Evolutionary conservation across 2,113 vertebrate species (phyloP).

Genomic region (Tor tambroides): DNA sequence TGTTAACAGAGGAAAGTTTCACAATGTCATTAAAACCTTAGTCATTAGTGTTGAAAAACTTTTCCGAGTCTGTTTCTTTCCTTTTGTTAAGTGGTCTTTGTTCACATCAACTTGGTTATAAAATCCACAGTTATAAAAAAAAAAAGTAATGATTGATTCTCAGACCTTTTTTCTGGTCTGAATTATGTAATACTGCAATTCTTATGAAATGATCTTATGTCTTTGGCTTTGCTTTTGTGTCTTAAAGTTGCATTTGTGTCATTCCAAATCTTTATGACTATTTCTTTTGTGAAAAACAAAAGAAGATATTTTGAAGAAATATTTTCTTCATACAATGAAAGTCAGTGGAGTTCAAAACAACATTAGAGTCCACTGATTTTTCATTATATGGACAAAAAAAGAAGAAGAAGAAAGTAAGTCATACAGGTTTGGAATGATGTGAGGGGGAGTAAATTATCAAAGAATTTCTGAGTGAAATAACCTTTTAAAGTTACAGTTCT

Average conservation of each 20-base stretch:
- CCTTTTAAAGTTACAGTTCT: neutral
- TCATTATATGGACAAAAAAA: neutral
- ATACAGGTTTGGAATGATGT: neutral
- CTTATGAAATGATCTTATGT: neutral
- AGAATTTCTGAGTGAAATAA: neutral
- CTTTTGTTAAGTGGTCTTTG: neutral
- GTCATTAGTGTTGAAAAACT: neutral
- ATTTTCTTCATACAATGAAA: neutral
- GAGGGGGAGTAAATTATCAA: neutral
- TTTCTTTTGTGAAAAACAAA: neutral
- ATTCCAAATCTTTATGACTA: neutral
- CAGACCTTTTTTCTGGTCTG: neutral
- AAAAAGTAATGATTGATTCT: neutral
- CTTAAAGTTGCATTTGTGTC: neutral
- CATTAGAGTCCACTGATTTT: neutral
- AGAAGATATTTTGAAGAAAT: neutral
- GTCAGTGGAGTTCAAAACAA: neutral
- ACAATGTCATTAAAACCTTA: neutral
- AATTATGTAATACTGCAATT: neutral
- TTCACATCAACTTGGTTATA: slow-evolving; percentile 12
- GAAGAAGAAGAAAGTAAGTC: neutral
- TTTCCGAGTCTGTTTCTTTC: neutral
- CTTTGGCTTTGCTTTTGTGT: neutral
- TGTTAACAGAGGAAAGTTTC: slow-evolving; percentile 35
- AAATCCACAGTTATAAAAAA: neutral